Evolutionary conservation across 2,797 vertebrate genomes (phyloP), one percentile per base, ranked within the genome.

Genomic region (Sebastes cheni): DNA sequence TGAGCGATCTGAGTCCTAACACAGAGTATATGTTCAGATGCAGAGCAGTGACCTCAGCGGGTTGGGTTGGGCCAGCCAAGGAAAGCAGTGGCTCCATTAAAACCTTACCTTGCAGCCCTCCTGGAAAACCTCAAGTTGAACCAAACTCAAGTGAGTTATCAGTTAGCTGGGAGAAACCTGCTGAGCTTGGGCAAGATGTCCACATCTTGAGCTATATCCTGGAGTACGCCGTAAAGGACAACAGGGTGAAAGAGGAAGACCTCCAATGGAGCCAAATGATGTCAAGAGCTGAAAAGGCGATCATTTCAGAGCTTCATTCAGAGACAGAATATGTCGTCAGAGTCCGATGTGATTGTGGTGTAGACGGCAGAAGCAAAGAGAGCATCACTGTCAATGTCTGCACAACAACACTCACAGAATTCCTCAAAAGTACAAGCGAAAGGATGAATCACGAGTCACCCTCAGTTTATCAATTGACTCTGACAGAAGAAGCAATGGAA

Each of bases 1-100:
- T 93, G 42, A 52, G 34, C 5, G 60, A 36, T 8, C 77, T 93
- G 73, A 42, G 30, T 14, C 79, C 80, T 3, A 32, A 91, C 67
- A 90, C 88, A 18, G 64, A 80, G 27, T 92, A 93, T 10, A 56
- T 62, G 77, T 86, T 95, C 79, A 90, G 84, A 64, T 91, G 75
- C 67, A 80, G 60, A 71, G 91, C 87, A 12, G 84, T 86, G 73
- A 85, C 82, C 58, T 46, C 82, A 62, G 67, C 42, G 4, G 89
- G 89, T 39, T 36, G 34, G 34, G 46, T 80, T 8, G 84, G 87
- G 1, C 88, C 82, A 23, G 61, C 67, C 34, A 36, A 6, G 36
- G 58, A 75, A 34, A 4, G 80, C 62, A 77, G 7, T 46, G 79
- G 59, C 2, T 3, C 61, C 20, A 58, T 85, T 59, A 84, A 65